A percentile compares a stretch with the other conserved stretches of the same genome.
These are phyloP conservation scores for Dynastes grantii DNA, from an alignment of 2,888 invertebrate genomes.

Conservation along the genomic window DNA sequence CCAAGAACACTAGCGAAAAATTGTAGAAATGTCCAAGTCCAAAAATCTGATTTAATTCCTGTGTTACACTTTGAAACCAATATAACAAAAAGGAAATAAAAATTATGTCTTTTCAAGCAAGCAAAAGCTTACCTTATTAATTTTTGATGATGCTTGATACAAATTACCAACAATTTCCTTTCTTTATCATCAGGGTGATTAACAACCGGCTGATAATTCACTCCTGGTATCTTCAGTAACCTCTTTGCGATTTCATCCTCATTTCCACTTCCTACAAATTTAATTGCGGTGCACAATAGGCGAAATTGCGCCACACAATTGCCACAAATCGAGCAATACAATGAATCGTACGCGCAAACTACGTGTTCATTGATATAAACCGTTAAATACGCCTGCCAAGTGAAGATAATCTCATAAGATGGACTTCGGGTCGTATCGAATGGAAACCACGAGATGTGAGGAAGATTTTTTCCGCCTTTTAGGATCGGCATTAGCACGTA, in stretches of 20 bases:
- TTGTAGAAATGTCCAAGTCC: conserved; percentile 53
- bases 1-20: conserved; percentile 54
- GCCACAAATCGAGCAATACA: conserved; percentile 53
- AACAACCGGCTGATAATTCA: neutral
- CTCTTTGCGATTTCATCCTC: conserved; percentile 46
- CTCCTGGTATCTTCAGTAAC: conserved; percentile 46
- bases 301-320: conserved; percentile 55
- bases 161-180: conserved; percentile 48
- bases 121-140: conserved; percentile 49
- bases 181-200: conserved; percentile 19
- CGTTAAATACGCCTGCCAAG: conserved; percentile 51
- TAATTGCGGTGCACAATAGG: conserved; percentile 50
- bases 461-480: conserved; percentile 52
- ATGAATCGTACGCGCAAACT: conserved; percentile 54
- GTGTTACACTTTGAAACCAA: conserved; percentile 48
- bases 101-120: neutral
- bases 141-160: conserved; percentile 55
- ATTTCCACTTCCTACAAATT: conserved; percentile 46
- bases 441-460: conserved; percentile 54
- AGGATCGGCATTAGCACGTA: conserved; percentile 52
- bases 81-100: neutral
- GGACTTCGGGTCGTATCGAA: conserved; percentile 51
- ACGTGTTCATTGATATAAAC: conserved; percentile 49
- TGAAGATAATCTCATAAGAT: conserved; percentile 54
- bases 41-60: conserved; percentile 55